phyloP scores from a whole-genome alignment of 2,113 vertebrate species.

The Mustelus asterias region DNA sequence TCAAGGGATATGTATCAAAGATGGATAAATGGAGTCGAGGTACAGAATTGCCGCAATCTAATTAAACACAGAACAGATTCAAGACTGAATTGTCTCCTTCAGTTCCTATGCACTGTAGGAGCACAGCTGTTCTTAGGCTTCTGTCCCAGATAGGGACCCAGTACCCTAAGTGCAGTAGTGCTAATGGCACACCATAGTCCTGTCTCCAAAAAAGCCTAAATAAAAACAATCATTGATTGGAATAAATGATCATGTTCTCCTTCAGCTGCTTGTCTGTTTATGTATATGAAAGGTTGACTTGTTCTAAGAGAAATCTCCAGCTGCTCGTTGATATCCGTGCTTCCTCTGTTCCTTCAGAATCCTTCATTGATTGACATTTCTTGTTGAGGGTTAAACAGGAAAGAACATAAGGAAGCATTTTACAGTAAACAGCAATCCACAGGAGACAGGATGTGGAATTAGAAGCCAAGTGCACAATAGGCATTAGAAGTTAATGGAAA shows the following conservation, averaged over 20 bases:
- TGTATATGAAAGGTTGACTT: not conserved
- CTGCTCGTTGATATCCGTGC: not conserved
- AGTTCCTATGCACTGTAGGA: not conserved
- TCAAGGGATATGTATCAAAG: not conserved
- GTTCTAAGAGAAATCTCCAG: not conserved
- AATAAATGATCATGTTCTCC: not conserved
- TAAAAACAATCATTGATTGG: not conserved
- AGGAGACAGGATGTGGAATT: not conserved
- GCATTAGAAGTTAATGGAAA: not conserved
- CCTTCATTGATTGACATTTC: constrained; percentile 22
- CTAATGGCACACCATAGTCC: not conserved
- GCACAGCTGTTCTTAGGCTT: not conserved
- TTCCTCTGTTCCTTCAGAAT: not conserved
- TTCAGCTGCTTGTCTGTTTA: not conserved
- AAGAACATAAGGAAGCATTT: not conserved
- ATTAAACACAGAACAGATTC: not conserved
- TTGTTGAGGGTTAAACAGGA: not conserved
- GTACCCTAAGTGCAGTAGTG: not conserved
- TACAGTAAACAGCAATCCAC: not conserved
- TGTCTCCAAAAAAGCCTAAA: not conserved
- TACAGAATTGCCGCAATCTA: not conserved
- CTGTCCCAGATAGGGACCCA: not conserved
- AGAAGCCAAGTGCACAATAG: not conserved
- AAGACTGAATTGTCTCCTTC: not conserved
- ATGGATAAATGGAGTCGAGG: not conserved